A percentile compares a stretch with the other conserved stretches of the same genome.
Conservation (phyloP, 2,888 invertebrate genomes). For the Hirtodrosophila alboralis region DNA sequence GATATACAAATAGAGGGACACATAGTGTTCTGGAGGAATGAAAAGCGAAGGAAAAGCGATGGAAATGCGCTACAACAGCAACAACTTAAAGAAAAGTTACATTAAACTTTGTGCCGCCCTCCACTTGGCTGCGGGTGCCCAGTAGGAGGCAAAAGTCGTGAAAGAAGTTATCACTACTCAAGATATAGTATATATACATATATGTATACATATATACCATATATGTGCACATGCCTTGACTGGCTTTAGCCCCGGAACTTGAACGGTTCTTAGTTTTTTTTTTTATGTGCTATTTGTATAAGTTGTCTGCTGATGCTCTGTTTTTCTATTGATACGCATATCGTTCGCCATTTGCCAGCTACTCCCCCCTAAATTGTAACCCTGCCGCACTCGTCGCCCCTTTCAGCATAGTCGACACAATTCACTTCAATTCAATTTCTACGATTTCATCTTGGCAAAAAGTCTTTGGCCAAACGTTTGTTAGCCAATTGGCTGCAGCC, state of each 20-base stretch:
- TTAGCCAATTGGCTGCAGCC: slow-evolving; percentile 54
- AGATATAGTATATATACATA: slow-evolving; percentile 40
- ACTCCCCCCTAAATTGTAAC: not conserved
- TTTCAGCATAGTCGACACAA: slow-evolving; percentile 43
- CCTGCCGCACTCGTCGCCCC: not conserved
- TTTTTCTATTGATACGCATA: slow-evolving; percentile 76
- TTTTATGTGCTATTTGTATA: slow-evolving; percentile 71
- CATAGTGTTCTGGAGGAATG: too few species aligned
- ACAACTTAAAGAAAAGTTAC: slow-evolving; percentile 65
- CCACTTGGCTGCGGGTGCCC: slow-evolving; percentile 44
- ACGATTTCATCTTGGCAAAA: slow-evolving; percentile 73
- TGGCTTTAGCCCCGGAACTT: slow-evolving; percentile 25
- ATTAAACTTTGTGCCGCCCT: slow-evolving; percentile 54
- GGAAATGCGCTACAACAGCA: slow-evolving; percentile 53
- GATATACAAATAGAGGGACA: slow-evolving; percentile 67
- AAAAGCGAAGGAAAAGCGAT: slow-evolving; percentile 54
- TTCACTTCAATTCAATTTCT: slow-evolving; percentile 75
- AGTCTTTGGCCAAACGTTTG: slow-evolving; percentile 59
- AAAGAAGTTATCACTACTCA: slow-evolving; percentile 71
- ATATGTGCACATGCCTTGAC: slow-evolving; percentile 15
- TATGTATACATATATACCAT: not conserved
- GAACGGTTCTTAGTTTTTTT: slow-evolving; percentile 35
- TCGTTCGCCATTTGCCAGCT: slow-evolving; percentile 66
- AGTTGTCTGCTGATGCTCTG: slow-evolving; percentile 63
- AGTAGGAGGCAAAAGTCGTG: slow-evolving; percentile 74